Base-by-base conservation (phyloP, 2,113 vertebrate species). In the Cygnus atratus region DNA sequence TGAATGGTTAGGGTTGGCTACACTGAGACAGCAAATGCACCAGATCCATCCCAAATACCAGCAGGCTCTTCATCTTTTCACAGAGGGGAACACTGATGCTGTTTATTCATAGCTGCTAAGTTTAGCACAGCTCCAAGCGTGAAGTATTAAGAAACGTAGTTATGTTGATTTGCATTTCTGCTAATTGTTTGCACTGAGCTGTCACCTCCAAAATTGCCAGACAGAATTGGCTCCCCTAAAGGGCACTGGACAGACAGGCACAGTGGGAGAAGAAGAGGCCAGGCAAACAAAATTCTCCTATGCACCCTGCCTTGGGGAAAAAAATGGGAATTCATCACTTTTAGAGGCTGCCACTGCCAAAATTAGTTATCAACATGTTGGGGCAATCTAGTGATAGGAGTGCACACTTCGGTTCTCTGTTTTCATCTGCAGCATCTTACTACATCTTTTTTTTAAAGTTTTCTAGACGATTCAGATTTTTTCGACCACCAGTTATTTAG, bases 71-170 rank as follows among this genome's bases (percentile, higher is more conserved):
- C 1, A 41, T 82, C 91, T 93, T 97, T 92, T 65, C 70, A 13
- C 72, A 66, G 35, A 95, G 14, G 71, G 78, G 62, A 92, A 37
- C 0, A 5, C 18, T 91, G 91, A 37, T 20, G 74, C 91, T 94
- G 76, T 96, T 95, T 93, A 95, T 92, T 91, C 84, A 50, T 20
- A 50, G 82, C n/a, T 75, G 41, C 91, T 93, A 90, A 88, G 83
- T 93, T 95, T 78, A 97, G 88, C 83, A 84, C 73, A 63, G 94
- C 92, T 96, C 80, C 76, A 43, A 92, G 88, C 84, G 43, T 0
- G 0, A 58, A 39, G 73, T 14, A 88, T 63, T 84, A 81, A 80
- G 62, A 90, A 88, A 63, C 0, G 0, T 81, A 57, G 72, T 92
- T 15, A 18, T 2, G 68, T 26, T 84, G 84, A 95, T 96, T 89